Evolutionary conservation across 2,888 invertebrate species (phyloP).

Genomic region (Rhodophaea formosa): DNA sequence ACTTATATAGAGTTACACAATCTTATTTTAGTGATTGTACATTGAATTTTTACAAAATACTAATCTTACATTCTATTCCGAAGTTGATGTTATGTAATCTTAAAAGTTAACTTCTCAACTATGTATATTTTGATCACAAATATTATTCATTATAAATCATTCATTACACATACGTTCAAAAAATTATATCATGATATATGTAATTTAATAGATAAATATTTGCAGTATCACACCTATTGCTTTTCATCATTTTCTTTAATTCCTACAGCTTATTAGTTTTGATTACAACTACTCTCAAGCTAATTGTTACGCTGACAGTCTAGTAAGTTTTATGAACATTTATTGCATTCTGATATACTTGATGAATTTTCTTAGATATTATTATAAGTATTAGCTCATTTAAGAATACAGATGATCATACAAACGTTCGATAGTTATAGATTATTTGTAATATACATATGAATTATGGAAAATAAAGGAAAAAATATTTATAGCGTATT

Average conservation of each 20-base stretch:
- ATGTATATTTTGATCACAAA: background rate
- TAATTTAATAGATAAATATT: background rate
- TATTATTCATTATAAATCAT: background rate
- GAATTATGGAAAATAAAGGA: too few relatives aligned
- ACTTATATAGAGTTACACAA: too few relatives aligned
- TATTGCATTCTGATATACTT: background rate
- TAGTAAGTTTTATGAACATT: background rate
- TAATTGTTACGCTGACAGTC: background rate
- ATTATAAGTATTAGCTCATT: too few relatives aligned
- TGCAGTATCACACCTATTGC: constrained; percentile 2
- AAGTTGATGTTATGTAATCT: too few relatives aligned
- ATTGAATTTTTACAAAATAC: too few relatives aligned
- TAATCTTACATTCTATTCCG: too few relatives aligned
- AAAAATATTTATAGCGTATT: too few relatives aligned
- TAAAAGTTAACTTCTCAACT: background rate
- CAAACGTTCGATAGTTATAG: too few relatives aligned
- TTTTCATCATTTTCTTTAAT: background rate
- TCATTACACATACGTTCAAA: background rate
- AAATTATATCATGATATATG: background rate
- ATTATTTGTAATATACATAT: too few relatives aligned
- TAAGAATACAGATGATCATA: too few relatives aligned
- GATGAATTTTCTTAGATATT: background rate
- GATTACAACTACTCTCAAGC: background rate
- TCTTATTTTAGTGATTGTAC: too few relatives aligned
- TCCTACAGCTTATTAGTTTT: background rate